These are phyloP conservation scores for Sphaerophoria rueppellii DNA, from an alignment of 2,888 invertebrate genomes.

Conservation along the genomic window DNA sequence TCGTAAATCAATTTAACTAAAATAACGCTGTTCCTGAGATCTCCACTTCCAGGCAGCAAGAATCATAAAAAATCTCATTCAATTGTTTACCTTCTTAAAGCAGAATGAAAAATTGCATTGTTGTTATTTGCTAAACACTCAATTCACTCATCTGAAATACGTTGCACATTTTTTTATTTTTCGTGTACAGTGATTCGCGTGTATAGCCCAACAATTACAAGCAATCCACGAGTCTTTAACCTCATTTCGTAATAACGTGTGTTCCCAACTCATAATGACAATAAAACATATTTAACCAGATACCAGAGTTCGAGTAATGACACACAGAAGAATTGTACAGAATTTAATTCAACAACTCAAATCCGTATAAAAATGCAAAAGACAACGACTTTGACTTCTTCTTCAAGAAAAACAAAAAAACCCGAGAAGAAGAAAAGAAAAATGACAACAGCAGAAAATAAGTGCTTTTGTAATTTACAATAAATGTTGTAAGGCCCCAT, in stretches of 20 bases:
- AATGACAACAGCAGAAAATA: background rate
- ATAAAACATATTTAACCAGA: conserved; percentile 73
- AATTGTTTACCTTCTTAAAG: conserved; percentile 16
- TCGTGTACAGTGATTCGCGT: conserved; percentile 51
- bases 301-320: conserved; percentile 63
- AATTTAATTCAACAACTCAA: conserved; percentile 20
- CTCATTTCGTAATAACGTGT: conserved; percentile 71
- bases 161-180: conserved; percentile 43
- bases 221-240: conserved; percentile 72
- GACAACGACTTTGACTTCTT: conserved; percentile 25
- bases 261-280: conserved; percentile 72
- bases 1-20: too few relatives aligned
- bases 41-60: background rate
- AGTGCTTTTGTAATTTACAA: conserved; percentile 64
- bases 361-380: conserved; percentile 1
- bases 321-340: conserved; percentile 1
- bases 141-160: conserved; percentile 36
- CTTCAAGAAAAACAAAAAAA: background rate
- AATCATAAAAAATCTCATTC: conserved; percentile 24
- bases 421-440: background rate
- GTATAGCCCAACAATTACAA: conserved; percentile 66
- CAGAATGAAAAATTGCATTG: background rate
- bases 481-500: conserved; percentile 30
- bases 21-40: too few relatives aligned
- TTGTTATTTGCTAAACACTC: conserved; percentile 24